Base-by-base conservation (phyloP, 2,113 vertebrate species). In the Acrocephalus arundinaceus region DNA sequence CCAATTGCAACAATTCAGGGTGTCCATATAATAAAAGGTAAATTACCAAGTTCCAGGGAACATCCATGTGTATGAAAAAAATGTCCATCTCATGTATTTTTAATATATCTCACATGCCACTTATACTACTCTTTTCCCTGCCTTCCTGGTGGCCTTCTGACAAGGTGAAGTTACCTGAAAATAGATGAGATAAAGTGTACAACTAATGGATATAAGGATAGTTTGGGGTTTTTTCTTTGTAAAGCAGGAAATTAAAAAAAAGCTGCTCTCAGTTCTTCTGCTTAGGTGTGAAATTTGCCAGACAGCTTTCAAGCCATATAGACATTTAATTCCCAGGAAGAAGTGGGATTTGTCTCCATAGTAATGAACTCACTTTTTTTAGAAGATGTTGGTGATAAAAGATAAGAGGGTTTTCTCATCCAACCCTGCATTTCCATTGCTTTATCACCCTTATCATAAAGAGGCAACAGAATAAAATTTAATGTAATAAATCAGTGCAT, bases 281-380 rank as follows among this genome's bases (percentile, higher is more conserved):
- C 41, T 61, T 68, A 91, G 58, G 78, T 89, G 89, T 91, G 71
- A 95, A 95, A 85, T 71, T 87, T 92, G 58, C 52, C 49, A 91
- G 87, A 79, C 22, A 13, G 37, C 28, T 94, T 96, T 93, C 45
- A 89, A 75, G 37, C 28, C 25, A 16, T 27, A 35, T 31, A 93
- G 76, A 55, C 1, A 2, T 55, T 78, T 92, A 92, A 89, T 90
- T 89, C 46, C 18, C 45, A 72, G 33, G 49, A 72, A 68, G 54
- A 93, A 78, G 10, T 4, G 2, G 55, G n/a, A 55, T 92, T 92
- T 80, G 30, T 85, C 68, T 92, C 73, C 43, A 28, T 41, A 57
- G 61, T 45, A 74, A 77, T 45, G 35, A 81, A 52, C 15, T 46
- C 4, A 2, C 10, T 70, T 78, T n/a, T 88, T 89, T 71, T 25